Base-by-base conservation (phyloP, 2,797 vertebrate species). In the Parauchenoglanis ngamensis region DNA sequence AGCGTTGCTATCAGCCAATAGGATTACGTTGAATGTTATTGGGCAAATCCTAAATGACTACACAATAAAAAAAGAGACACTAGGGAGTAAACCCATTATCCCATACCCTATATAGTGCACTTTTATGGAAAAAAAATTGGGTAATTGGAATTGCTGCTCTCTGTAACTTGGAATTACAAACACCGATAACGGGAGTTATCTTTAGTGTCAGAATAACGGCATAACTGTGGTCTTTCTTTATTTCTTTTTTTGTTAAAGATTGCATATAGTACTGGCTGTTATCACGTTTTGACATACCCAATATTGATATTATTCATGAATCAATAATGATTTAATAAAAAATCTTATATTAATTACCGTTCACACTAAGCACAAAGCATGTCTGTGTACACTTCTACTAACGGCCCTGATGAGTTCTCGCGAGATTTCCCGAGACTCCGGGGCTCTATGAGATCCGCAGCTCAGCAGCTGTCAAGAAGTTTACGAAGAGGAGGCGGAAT, bases 401-500 rank as follows among this genome's bases (percentile, higher is more conserved):
- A 49, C 23, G 0, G 0, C 75, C 4, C 83, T 21, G 17, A 17
- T 7, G 21, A 54, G 3, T 0, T 70, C 54, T 87, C 83, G 86
- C 87, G 85, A 88, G 44, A 88, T 59, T 77, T 63, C 19, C 6
- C 8, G 68, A 67, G 52, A 46, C 28, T 44, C 15, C 23, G 23
- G 4, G 10, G 12, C 23, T 46, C 2, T 23, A 11, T 15, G 28
- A 67, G 68, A 31, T 61, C 56, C 11, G 44, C 67, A 1, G 54
- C 54, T 40, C 35, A 76, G 17, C 73, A 65, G 79, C 49, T 40
- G 79, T 23, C 21, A 5, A 54, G 28, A 44, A 83, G 54, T 65
- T 77, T 25, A 10, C 70, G 17, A 44, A 8, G 31, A 12, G 8
- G 31, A 12, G 28, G 7, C 67, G 44, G 28, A 65, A 98, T 98